Evolutionary conservation across 2,113 vertebrate species (phyloP).

Genomic region (Tragelaphus buxtoni): DNA sequence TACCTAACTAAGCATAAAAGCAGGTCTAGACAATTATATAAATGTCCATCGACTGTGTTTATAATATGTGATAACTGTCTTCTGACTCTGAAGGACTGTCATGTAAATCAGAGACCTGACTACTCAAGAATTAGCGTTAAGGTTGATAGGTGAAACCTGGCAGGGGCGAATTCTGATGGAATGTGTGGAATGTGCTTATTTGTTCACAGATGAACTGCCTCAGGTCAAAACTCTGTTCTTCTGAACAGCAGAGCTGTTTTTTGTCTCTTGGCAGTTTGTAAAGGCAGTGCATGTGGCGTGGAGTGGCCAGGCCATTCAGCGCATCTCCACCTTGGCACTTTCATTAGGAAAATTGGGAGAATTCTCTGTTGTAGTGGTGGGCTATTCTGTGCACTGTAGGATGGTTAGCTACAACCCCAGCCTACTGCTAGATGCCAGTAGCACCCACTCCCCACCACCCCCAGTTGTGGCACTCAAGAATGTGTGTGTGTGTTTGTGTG

Average conservation of each 20-base stretch:
- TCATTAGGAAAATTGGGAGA: neutral
- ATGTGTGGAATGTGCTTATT: neutral
- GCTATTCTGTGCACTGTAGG: neutral
- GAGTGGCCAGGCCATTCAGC: neutral
- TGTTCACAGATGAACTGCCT: neutral
- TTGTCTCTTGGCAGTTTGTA: neutral
- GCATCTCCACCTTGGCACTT: neutral
- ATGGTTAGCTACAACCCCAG: neutral
- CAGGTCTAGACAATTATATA: neutral
- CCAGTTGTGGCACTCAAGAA: neutral
- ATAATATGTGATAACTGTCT: neutral
- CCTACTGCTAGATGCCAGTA: neutral
- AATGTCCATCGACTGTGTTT: neutral
- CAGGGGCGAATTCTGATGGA: neutral
- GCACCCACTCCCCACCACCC: fast-evolving
- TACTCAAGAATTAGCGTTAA: neutral
- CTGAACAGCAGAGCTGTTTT: neutral
- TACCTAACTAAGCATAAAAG: neutral
- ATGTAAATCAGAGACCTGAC: neutral
- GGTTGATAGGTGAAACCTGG: neutral
- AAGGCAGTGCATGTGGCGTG: neutral
- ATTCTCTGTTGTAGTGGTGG: neutral
- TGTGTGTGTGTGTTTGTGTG: neutral
- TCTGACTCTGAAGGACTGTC: neutral
- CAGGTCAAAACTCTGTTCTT: neutral